Evolutionary conservation across 2,888 invertebrate species (phyloP), one percentile per base, ranked within the genome.

Genomic region (Stictocephala bisonia): DNA sequence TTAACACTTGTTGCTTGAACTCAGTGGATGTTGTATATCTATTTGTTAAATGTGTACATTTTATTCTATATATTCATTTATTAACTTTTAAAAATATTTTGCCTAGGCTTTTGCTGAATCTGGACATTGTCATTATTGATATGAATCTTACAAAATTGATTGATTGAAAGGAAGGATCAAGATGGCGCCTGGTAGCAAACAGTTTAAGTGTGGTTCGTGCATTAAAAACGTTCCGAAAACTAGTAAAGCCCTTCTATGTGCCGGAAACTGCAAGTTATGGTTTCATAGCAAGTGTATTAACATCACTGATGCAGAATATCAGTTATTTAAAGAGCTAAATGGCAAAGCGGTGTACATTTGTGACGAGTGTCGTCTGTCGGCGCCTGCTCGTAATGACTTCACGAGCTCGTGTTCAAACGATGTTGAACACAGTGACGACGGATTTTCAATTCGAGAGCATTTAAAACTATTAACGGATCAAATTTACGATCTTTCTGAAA

Each of bases 331-430:
- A 50, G 50, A 9, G 3, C 20, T 50, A 24, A 50, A 50, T 22
- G 50, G 50, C 24, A 50, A 50, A 50, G 50, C 50, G 9, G 50
- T 50, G 50, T 50, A 50, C 20, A 50, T 50, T 18, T 50, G 50
- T 20, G 50, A n/a, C 7, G 24, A 50, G 50, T 50, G 50, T 50
- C 50, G 50, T 9, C 22, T 24, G 24, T 13, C 50, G 15, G 15
- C 50, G 3, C 24, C 50, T 50, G 20, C 20, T 2, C 20, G 18
- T 3, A 24, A 9, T 50, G 50, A 50, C 22, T 22, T 13, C n/a
- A 3, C 6, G 3, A 13, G 20, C 24, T 50, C 20, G 20, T 24
- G n/a, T 20, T 20, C 20, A 6, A 6, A 7, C 7, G 3, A 7
- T 7, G 18, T 13, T 18, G 50, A 22, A 22, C 22, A 50, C 7